phyloP scores from a whole-genome alignment of 2,113 vertebrate species.

The Hystrix brachyura region DNA sequence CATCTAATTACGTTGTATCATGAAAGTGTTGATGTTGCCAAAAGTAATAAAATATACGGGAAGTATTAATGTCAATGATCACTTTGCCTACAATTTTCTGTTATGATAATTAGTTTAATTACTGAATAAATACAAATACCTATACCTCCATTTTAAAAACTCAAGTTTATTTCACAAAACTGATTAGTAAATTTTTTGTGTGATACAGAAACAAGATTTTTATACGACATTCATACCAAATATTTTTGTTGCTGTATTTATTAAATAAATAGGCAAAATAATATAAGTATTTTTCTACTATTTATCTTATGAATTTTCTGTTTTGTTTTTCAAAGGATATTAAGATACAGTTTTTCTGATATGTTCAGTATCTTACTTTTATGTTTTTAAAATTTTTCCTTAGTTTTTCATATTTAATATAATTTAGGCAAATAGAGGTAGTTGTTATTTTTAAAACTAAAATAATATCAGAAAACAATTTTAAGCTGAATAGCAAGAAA shows the following conservation, averaged over 20 bases:
- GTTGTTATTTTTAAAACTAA: background rate
- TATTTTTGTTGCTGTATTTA: background rate
- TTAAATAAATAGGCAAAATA: background rate
- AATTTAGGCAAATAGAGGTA: background rate
- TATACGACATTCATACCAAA: background rate
- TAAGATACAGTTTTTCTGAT: background rate
- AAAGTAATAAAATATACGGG: slow-evolving; percentile 83
- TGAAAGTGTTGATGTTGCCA: slow-evolving; percentile 84
- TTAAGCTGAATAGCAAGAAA: background rate
- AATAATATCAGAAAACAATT: background rate
- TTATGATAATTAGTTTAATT: slow-evolving; percentile 84
- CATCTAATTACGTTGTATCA: slow-evolving; percentile 82
- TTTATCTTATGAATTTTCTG: background rate
- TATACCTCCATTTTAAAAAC: slow-evolving; percentile 51
- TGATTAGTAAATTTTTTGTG: background rate
- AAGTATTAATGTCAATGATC: slow-evolving; percentile 88
- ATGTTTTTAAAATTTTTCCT: background rate
- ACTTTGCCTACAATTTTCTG: slow-evolving; percentile 86
- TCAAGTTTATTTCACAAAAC: slow-evolving; percentile 51
- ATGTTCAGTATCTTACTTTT: background rate
- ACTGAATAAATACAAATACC: slow-evolving; percentile 66
- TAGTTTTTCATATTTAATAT: background rate
- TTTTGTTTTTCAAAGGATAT: background rate
- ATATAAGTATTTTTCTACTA: background rate
- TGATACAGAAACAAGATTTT: background rate